Conservation (phyloP, 2,113 vertebrate genomes). For the Phoenicopterus ruber region DNA sequence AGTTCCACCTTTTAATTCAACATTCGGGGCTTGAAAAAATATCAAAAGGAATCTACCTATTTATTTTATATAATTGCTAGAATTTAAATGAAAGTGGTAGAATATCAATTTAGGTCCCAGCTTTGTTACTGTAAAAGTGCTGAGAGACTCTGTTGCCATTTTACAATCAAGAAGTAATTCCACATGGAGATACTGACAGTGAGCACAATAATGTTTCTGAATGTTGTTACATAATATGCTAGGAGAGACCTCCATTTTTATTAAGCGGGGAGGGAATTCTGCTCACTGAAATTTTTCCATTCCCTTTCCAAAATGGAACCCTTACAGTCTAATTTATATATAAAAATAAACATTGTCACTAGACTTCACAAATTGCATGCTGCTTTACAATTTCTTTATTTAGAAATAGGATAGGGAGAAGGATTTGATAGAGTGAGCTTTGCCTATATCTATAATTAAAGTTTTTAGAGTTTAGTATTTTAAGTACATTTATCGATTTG, state of each 20-base stretch:
- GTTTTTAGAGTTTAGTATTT: background rate
- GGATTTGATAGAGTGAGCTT: background rate
- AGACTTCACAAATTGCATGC: background rate
- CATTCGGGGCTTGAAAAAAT: background rate
- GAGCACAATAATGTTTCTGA: background rate
- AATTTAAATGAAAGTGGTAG: background rate
- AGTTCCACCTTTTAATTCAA: constrained; percentile 6
- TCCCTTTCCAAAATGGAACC: background rate
- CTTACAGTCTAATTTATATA: background rate
- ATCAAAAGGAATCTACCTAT: background rate
- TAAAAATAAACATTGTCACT: background rate
- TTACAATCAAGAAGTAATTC: background rate
- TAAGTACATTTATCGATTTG: background rate
- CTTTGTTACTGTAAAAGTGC: background rate
- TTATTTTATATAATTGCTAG: background rate
- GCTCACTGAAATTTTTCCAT: background rate
- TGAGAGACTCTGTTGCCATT: background rate
- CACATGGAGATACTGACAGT: background rate
- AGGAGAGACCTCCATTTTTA: background rate
- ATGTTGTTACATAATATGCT: background rate
- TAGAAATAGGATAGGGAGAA: background rate
- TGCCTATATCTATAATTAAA: background rate
- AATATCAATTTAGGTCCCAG: background rate
- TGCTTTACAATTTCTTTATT: background rate
- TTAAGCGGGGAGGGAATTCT: background rate